Base-by-base conservation (phyloP, 2,113 vertebrate species). In the Cyprinodon brontotheroides region DNA sequence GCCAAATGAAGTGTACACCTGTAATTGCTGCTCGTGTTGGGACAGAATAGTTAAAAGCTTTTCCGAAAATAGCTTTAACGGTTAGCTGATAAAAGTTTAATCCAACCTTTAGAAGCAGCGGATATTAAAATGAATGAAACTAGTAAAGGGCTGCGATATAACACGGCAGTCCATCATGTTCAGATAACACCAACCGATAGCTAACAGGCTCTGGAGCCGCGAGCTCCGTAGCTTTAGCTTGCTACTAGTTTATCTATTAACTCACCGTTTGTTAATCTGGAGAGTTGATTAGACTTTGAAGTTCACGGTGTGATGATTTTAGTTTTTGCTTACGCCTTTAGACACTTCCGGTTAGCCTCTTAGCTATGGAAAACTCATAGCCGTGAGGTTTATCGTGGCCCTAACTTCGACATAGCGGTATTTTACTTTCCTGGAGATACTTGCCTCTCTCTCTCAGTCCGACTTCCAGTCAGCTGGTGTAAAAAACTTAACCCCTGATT, bases 201-300 rank as follows among this genome's bases (percentile, higher is more conserved):
- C 11, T 14, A 76, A 53, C 64, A 65, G 11, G 12, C 4, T 36
- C 13, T 66, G 12, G 71, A 67, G 37, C 10, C 2, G 22, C 59
- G 14, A 37, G 61, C 50, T 36, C 12, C 8, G 12, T 6, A 36
- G 22, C 15, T 13, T 20, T 66, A 6, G 40, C 64, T 4, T 20
- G 17, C 39, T 2, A 43, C 12, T n/a, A 11, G 3, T 74, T 77
- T 68, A 73, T 70, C 64, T 9, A 60, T 29, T 9, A 50, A 85
- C 86, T 89, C 66, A 90, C 87, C 88, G 78, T 10, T 41, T 5
- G 40, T 66, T n/a, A 66, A 39, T 71, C 61, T 0, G 61, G 38
- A 37, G 37, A 45, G 74, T n/a, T 68, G 14, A 37, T 20, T 37
- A 41, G 43, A 4, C 40, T 29, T 47, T 47, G 22, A 5, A 41